These are phyloP conservation scores for Polydrusus cervinus DNA, from an alignment of 2,888 invertebrate genomes.

Conservation along the genomic window DNA sequence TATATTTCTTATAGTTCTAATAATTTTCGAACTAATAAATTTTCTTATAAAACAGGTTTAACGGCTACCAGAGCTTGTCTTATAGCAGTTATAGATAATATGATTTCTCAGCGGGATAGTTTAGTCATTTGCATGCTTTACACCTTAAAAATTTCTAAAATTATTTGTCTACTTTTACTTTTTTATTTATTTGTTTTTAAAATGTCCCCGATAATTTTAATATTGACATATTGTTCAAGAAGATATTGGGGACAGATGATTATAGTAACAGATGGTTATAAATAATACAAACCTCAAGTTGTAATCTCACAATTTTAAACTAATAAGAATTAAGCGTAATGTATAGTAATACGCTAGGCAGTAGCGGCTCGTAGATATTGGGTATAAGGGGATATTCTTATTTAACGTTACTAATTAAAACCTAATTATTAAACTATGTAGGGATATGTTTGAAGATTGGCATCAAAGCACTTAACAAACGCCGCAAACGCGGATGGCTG, in stretches of 20 bases:
- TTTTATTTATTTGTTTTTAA: slow-evolving; percentile 9
- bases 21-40: background rate
- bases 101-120: slow-evolving; percentile 1
- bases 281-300: background rate
- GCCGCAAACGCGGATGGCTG: too few species aligned
- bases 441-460: too few species aligned
- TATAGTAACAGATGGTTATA: background rate
- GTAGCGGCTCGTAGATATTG: too few species aligned
- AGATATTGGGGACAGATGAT: background rate
- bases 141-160: background rate
- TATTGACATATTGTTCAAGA: background rate
- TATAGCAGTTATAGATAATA: background rate
- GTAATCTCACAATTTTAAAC: background rate
- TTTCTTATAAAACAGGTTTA: background rate
- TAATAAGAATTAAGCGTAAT: too few species aligned
- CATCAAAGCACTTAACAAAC: too few species aligned
- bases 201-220: background rate
- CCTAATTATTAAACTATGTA: too few species aligned
- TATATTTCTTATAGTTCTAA: too few species aligned
- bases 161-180: slow-evolving; percentile 10
- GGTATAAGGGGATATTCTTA: too few species aligned
- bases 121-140: background rate
- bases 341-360: too few species aligned
- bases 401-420: too few species aligned
- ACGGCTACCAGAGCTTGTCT: background rate